Percentiles rank a stretch among this genome's conserved stretches.
Evolutionary conservation across 2,888 invertebrate species (phyloP).

Genomic region (Abrostola tripartita): DNA sequence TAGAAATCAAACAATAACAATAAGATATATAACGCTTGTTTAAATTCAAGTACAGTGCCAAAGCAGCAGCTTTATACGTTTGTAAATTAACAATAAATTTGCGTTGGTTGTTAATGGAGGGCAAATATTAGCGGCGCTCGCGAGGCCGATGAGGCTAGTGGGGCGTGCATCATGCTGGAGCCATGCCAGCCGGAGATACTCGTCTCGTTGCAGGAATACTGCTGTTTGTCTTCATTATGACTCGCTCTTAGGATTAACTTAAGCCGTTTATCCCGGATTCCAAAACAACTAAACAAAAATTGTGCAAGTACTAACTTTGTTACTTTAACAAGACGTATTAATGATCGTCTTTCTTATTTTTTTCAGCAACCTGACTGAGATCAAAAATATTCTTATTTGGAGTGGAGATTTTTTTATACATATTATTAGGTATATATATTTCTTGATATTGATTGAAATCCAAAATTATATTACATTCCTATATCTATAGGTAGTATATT

Average conservation of each 20-base stretch:
- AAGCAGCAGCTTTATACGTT: slow-evolving; percentile 52
- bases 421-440: too few relatives aligned
- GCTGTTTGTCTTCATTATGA: slow-evolving; percentile 73
- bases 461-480: too few relatives aligned
- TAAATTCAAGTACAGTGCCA: slow-evolving; percentile 53
- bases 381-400: too few relatives aligned
- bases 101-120: slow-evolving; percentile 61
- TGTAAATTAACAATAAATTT: slow-evolving; percentile 65
- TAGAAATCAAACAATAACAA: slow-evolving; percentile 32
- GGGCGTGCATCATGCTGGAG: slow-evolving; percentile 61
- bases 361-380: too few relatives aligned
- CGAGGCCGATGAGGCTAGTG: slow-evolving; percentile 50
- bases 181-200: slow-evolving; percentile 63
- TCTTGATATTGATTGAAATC: too few relatives aligned
- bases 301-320: slow-evolving; percentile 1
- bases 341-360: background rate
- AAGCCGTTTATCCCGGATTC: slow-evolving; percentile 39
- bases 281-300: slow-evolving; percentile 33
- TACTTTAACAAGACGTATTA: slow-evolving; percentile 1
- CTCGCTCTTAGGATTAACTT: slow-evolving; percentile 51
- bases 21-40: slow-evolving; percentile 24
- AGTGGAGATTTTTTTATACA: too few relatives aligned
- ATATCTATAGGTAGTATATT: too few relatives aligned
- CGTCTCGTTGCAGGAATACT: slow-evolving; percentile 62
- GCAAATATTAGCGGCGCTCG: slow-evolving; percentile 64